Evolutionary conservation across 2,113 vertebrate genomes (phyloP).

Genomic region (Catagonus wagneri): DNA sequence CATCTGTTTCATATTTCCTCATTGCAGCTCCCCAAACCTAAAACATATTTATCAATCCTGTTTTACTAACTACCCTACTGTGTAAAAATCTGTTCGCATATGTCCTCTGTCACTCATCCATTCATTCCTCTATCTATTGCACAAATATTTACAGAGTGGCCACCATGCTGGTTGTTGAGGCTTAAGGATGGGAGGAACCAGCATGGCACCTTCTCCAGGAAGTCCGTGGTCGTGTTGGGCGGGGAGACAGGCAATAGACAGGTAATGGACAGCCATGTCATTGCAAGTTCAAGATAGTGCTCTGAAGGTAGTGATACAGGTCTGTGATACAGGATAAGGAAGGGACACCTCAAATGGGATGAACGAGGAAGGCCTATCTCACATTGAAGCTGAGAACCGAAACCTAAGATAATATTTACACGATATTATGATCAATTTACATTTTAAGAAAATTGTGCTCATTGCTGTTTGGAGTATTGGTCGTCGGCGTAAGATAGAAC

Average conservation of each 20-base stretch:
- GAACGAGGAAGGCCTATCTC: background rate
- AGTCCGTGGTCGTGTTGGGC: background rate
- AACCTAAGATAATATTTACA: background rate
- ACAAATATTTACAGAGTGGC: background rate
- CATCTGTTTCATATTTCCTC: background rate
- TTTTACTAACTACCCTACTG: background rate
- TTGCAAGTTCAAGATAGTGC: background rate
- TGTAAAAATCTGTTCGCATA: background rate
- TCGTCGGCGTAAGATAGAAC: background rate
- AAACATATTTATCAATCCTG: background rate
- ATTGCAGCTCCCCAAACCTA: background rate
- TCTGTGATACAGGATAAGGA: background rate
- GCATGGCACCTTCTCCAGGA: background rate
- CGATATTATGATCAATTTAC: too few relatives aligned
- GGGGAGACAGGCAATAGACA: background rate
- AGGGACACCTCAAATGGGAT: fast-evolving
- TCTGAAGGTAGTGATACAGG: background rate
- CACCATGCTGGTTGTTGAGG: background rate
- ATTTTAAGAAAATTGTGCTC: background rate
- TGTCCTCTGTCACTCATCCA: background rate
- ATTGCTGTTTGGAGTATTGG: background rate
- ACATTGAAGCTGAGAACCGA: background rate
- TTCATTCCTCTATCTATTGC: background rate
- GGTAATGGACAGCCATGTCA: background rate
- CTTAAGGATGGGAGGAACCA: background rate